These are phyloP conservation scores for Pammene aurita DNA, from an alignment of 2,888 invertebrate species.

Conservation along the genomic window DNA sequence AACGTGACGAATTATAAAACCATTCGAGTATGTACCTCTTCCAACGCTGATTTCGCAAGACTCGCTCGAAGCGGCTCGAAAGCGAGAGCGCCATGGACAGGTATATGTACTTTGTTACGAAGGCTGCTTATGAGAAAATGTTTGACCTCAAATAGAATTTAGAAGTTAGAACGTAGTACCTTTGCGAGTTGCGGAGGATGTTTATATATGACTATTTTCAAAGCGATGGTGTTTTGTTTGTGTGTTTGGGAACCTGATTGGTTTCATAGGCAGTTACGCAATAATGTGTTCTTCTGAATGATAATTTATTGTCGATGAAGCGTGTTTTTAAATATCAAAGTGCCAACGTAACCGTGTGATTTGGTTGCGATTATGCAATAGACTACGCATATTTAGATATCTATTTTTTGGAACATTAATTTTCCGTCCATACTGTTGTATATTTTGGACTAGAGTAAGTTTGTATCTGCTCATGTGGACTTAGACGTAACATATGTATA, in stretches of 20 bases:
- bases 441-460: conserved; percentile 36
- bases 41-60: conserved; percentile 52
- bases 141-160: conserved; percentile 59
- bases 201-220: too few relatives aligned
- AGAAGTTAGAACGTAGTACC: conserved; percentile 1
- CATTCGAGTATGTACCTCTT: conserved; percentile 53
- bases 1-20: conserved; percentile 51
- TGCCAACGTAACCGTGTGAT: conserved; percentile 41
- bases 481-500: conserved; percentile 25
- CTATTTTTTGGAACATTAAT: conserved; percentile 39
- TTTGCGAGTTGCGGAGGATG: not conserved
- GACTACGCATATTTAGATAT: conserved; percentile 34
- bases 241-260: conserved; percentile 30
- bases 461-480: conserved; percentile 34
- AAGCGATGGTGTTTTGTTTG: conserved; percentile 44
- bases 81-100: conserved; percentile 49
- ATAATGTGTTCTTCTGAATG: conserved; percentile 42
- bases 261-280: conserved; percentile 46
- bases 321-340: conserved; percentile 41
- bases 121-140: conserved; percentile 69
- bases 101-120: conserved; percentile 47
- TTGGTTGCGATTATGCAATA: conserved; percentile 36
- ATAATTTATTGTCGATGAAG: conserved; percentile 37
- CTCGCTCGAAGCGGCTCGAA: conserved; percentile 50
- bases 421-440: conserved; percentile 59